A percentile compares a stretch with the other conserved stretches of the same genome.
These are phyloP conservation scores for Toxotes chatareus DNA, from an alignment of 2,113 vertebrate species.

Conservation along the genomic window DNA sequence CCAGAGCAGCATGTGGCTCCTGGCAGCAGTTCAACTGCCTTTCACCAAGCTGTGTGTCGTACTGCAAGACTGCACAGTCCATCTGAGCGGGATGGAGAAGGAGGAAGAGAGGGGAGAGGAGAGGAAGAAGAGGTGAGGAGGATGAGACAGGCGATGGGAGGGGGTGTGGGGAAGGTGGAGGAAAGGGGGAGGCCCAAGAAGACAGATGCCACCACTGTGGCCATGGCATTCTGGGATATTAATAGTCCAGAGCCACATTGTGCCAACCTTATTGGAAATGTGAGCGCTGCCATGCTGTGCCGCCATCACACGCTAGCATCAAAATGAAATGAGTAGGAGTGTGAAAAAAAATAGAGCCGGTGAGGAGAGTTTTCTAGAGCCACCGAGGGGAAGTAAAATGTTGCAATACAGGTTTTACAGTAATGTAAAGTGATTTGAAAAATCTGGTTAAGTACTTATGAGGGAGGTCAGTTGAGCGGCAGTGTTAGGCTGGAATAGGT, in stretches of 20 bases:
- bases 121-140: conserved; percentile 28
- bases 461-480: not conserved
- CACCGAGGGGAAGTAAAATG: conserved; percentile 23
- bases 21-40: conserved; percentile 72
- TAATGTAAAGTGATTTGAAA: conserved; percentile 3
- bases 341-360: conserved; percentile 62
- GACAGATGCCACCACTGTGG: conserved; percentile 84
- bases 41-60: conserved; percentile 72
- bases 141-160: conserved; percentile 27
- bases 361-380: conserved; percentile 26
- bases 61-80: conserved; percentile 54
- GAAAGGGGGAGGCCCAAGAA: conserved; percentile 57
- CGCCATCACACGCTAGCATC: conserved; percentile 75
- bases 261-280: conserved; percentile 80
- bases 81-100: conserved; percentile 65
- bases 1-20: conserved; percentile 58
- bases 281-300: conserved; percentile 64
- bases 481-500: not conserved
- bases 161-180: not conserved
- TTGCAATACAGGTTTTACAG: conserved; percentile 5
- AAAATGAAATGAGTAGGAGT: conserved; percentile 78
- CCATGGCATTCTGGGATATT: conserved; percentile 79
- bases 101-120: conserved; percentile 18
- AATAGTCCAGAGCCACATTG: conserved; percentile 80
- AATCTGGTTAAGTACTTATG: not conserved